Evolutionary conservation across 2,113 vertebrate species (phyloP).

Genomic region (Indri indri): DNA sequence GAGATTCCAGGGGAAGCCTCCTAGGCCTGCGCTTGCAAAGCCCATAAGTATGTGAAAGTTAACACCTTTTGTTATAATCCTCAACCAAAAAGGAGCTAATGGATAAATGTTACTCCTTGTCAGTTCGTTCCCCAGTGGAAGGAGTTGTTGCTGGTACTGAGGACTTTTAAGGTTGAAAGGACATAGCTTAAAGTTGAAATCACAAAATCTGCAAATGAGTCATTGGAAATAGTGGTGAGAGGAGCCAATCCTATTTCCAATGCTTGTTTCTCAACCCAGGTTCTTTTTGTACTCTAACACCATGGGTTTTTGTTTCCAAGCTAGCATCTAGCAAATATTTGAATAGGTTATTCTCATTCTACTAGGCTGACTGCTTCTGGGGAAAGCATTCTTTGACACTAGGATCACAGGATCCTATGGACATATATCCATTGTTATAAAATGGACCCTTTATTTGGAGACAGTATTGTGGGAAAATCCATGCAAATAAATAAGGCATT

Average conservation of each 20-base stretch:
- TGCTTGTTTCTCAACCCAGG: background rate
- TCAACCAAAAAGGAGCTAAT: background rate
- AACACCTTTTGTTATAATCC: background rate
- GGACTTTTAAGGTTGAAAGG: background rate
- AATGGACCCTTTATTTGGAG: background rate
- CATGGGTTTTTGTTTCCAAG: background rate
- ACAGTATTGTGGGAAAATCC: background rate
- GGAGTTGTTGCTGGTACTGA: background rate
- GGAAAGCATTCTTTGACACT: background rate
- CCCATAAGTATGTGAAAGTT: background rate
- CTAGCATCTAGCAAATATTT: background rate
- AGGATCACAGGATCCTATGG: background rate
- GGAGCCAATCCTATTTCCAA: background rate
- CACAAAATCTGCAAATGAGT: background rate
- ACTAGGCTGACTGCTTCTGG: background rate
- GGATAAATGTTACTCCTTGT: background rate
- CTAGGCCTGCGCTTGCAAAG: background rate
- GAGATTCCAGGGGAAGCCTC: background rate
- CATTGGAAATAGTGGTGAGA: background rate
- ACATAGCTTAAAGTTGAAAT: background rate
- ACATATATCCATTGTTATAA: background rate
- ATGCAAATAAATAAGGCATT: background rate
- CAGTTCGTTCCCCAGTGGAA: background rate
- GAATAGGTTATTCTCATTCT: background rate
- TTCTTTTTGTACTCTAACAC: background rate